phyloP scores from a whole-genome alignment of 2,888 invertebrate genomes.

The Metopia argyrocephala region DNA sequence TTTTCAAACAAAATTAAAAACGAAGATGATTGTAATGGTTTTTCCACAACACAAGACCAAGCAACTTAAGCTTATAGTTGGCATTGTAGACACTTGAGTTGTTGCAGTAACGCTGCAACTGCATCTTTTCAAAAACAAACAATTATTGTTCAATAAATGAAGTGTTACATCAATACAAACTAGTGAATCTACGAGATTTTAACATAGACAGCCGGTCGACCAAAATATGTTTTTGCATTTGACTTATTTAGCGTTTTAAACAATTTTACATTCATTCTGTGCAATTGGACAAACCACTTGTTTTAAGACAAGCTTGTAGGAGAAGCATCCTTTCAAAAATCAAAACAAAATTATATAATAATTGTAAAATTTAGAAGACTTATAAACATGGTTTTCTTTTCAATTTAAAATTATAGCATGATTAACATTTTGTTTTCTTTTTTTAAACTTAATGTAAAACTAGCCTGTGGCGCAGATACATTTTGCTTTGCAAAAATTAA shows the following conservation, averaged over 20 bases:
- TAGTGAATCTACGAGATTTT: background rate
- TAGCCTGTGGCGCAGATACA: no score
- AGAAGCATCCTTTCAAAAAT: conserved; percentile 31
- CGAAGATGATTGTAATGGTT: conserved; percentile 16
- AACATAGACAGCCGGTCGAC: background rate
- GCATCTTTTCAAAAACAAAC: conserved; percentile 4
- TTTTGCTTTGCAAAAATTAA: no score
- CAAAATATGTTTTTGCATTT: conserved; percentile 15
- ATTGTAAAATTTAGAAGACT: background rate
- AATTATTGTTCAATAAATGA: conserved; percentile 30
- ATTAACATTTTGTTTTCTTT: conserved; percentile 18
- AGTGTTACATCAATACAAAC: conserved; percentile 30
- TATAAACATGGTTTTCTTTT: background rate
- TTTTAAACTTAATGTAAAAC: background rate
- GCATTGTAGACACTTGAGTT: conserved; percentile 20
- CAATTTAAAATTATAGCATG: conserved; percentile 11
- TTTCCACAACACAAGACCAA: background rate
- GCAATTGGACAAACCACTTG: no score
- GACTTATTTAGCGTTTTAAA: conserved; percentile 11
- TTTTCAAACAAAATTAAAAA: conserved; percentile 34
- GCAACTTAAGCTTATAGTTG: background rate
- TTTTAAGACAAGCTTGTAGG: background rate
- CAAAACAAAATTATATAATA: background rate
- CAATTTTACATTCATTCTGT: background rate
- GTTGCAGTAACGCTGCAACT: background rate